Evolutionary conservation across 2,797 vertebrate species (phyloP).

Genomic region (Zalophus californianus): DNA sequence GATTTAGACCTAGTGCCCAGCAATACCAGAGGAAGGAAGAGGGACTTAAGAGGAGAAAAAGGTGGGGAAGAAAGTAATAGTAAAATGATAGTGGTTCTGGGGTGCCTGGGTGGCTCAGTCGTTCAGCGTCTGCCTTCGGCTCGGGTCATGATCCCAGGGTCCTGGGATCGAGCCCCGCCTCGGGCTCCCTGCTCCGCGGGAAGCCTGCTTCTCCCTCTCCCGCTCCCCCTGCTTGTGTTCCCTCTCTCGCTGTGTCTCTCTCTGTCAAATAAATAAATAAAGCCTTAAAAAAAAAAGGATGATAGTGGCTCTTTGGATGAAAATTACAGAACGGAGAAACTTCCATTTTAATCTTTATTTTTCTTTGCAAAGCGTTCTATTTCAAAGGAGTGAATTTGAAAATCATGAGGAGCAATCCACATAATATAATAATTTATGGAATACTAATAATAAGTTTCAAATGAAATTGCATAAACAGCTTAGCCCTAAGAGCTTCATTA

Average conservation of each 20-base stretch:
- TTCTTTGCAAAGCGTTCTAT: background rate
- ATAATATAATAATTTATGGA: constrained; percentile 45
- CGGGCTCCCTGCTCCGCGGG: no score
- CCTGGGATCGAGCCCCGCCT: no score
- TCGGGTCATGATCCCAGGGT: no score
- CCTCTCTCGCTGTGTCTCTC: no score
- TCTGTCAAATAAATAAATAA: no score
- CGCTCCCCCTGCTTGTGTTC: no score
- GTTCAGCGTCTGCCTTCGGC: no score
- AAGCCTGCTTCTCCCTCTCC: no score
- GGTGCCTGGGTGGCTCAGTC: no score
- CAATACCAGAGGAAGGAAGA: background rate
- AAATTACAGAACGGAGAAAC: constrained; percentile 19
- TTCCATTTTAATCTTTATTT: constrained; percentile 26
- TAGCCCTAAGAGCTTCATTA: constrained; percentile 64
- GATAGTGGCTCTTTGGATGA: background rate
- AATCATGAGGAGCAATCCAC: background rate
- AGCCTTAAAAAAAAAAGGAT: no score
- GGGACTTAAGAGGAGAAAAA: background rate
- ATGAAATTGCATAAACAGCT: constrained; percentile 67
- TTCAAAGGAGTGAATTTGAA: constrained; percentile 44
- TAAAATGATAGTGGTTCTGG: background rate
- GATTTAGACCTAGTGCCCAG: background rate
- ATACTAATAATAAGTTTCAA: constrained; percentile 55
- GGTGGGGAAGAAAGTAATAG: background rate